Conservation (phyloP, 2,888 invertebrate genomes). For the Thymelicus sylvestris region DNA sequence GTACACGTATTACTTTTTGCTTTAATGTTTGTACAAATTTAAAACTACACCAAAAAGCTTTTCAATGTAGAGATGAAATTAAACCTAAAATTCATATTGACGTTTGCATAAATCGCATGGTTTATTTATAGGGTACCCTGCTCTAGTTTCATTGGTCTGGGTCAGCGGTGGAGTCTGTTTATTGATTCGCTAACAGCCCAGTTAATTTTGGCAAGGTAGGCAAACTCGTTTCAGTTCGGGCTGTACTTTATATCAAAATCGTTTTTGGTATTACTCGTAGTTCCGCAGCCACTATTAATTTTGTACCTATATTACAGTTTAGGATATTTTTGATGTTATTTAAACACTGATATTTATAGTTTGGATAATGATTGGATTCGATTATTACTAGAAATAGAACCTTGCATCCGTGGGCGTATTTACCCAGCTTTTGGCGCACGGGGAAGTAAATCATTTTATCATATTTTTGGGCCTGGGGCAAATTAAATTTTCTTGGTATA, state of each 20-base stretch:
- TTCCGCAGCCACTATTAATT: not conserved
- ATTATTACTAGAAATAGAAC: too few species aligned
- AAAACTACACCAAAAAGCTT: slow-evolving; percentile 54
- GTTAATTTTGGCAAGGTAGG: slow-evolving; percentile 76
- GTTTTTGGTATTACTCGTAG: slow-evolving; percentile 14
- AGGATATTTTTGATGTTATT: too few species aligned
- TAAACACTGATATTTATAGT: too few species aligned
- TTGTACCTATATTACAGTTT: too few species aligned
- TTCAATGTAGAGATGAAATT: slow-evolving; percentile 55
- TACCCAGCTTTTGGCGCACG: too few species aligned
- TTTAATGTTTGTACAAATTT: too few species aligned
- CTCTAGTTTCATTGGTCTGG: slow-evolving; percentile 72
- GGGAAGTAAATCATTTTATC: too few species aligned
- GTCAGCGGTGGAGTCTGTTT: slow-evolving; percentile 73
- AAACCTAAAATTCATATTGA: slow-evolving; percentile 64
- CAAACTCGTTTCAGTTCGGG: slow-evolving; percentile 24
- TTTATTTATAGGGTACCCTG: slow-evolving; percentile 72
- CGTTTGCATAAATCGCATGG: slow-evolving; percentile 66
- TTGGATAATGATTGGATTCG: too few species aligned
- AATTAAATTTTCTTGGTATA: too few species aligned
- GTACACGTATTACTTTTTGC: too few species aligned
- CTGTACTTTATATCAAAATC: slow-evolving; percentile 9
- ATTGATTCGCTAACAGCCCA: slow-evolving; percentile 75
- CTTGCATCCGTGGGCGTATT: too few species aligned
- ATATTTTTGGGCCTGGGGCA: too few species aligned